These are phyloP conservation scores for Thalassophryne amazonica DNA, from an alignment of 2,797 vertebrate genomes.

Conservation along the genomic window DNA sequence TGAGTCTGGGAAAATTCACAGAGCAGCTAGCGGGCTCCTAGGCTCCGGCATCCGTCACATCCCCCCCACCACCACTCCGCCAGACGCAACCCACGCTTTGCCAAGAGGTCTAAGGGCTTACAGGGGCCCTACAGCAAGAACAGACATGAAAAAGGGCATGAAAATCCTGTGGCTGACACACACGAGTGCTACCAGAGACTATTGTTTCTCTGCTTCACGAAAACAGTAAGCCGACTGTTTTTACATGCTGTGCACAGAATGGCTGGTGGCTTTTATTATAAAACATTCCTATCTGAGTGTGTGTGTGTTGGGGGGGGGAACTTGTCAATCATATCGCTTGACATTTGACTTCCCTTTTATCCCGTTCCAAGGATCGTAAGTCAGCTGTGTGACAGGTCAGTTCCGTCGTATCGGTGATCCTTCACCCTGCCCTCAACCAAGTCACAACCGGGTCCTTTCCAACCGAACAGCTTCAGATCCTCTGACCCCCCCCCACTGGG, in stretches of 20 bases:
- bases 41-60: slow-evolving; percentile 68
- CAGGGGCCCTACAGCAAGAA: slow-evolving; percentile 71
- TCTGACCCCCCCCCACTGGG: no score
- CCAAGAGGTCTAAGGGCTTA: slow-evolving; percentile 71
- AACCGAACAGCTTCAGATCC: no score
- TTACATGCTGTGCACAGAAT: slow-evolving; percentile 60
- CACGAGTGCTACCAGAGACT: slow-evolving; percentile 57
- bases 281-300: no score
- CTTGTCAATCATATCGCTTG: slow-evolving; percentile 74
- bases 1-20: slow-evolving; percentile 88
- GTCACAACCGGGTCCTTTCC: slow-evolving; percentile 40
- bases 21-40: slow-evolving; percentile 76
- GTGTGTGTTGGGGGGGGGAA: slow-evolving; percentile 38
- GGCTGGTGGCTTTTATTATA: slow-evolving; percentile 63
- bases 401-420: slow-evolving; percentile 72
- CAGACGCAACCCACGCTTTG: slow-evolving; percentile 71
- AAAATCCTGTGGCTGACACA: slow-evolving; percentile 67
- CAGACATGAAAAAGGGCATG: slow-evolving; percentile 59
- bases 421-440: slow-evolving; percentile 68
- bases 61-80: slow-evolving; percentile 62
- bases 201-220: slow-evolving; percentile 62
- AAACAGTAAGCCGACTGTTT: slow-evolving; percentile 66
- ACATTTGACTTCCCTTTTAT: slow-evolving; percentile 75
- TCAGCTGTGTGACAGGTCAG: slow-evolving; percentile 74
- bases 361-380: slow-evolving; percentile 71